These are phyloP conservation scores for Tragelaphus strepsiceros DNA, from an alignment of 2,113 vertebrate genomes.

Conservation along the genomic window DNA sequence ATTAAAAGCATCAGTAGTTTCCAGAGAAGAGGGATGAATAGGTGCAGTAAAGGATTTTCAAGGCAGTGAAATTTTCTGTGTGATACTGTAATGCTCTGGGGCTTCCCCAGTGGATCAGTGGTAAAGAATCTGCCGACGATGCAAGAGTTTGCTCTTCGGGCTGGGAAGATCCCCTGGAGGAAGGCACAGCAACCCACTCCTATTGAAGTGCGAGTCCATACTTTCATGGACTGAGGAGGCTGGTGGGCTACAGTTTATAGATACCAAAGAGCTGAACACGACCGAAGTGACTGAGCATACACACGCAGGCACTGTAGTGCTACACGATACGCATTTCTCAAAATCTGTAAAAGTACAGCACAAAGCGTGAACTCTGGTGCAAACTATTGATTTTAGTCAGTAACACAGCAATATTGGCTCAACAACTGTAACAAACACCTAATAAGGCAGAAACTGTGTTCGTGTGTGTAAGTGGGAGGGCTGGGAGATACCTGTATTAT, in stretches of 20 bases:
- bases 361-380: not conserved
- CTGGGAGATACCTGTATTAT: not conserved
- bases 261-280: not conserved
- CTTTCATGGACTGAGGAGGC: not conserved
- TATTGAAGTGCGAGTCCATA: not conserved
- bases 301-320: not conserved
- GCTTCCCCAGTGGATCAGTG: not conserved
- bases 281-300: accelerated
- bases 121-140: accelerated
- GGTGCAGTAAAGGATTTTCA: too few species aligned
- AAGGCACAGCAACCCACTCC: not conserved
- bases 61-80: too few species aligned
- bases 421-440: not conserved
- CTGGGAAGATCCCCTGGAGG: not conserved
- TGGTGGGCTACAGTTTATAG: not conserved
- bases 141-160: not conserved
- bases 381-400: not conserved
- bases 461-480: not conserved
- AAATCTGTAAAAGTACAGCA: not conserved
- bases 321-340: not conserved
- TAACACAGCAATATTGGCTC: not conserved
- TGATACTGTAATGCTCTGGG: not conserved
- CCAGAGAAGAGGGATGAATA: too few species aligned
- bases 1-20: too few species aligned
- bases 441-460: not conserved